Evolutionary conservation across 2,888 invertebrate species (phyloP).

Genomic region (Timandra comae): DNA sequence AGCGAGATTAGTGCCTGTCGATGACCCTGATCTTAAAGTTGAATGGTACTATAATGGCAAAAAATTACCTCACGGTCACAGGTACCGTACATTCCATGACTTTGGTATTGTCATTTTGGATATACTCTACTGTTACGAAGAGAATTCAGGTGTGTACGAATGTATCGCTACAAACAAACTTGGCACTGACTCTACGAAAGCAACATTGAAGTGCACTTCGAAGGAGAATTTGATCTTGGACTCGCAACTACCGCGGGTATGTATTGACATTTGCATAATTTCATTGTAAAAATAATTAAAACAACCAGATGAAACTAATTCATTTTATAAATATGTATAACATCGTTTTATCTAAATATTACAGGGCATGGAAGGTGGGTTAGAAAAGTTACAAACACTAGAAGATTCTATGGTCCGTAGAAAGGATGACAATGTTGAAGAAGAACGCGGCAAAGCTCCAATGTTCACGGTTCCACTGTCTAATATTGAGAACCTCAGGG

Average conservation of each 20-base stretch:
- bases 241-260: slow-evolving; percentile 92
- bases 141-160: slow-evolving; percentile 95
- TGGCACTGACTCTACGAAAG: slow-evolving; percentile 91
- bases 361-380: slow-evolving; percentile 94
- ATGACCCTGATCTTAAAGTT: slow-evolving; percentile 94
- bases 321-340: too few species aligned
- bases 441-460: slow-evolving; percentile 89
- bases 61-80: slow-evolving; percentile 94
- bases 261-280: slow-evolving; percentile 23
- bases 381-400: slow-evolving; percentile 93
- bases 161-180: slow-evolving; percentile 95
- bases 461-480: slow-evolving; percentile 92
- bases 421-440: slow-evolving; percentile 83
- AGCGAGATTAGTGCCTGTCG: slow-evolving; percentile 93
- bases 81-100: slow-evolving; percentile 98
- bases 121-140: slow-evolving; percentile 96
- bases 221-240: slow-evolving; percentile 93
- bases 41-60: slow-evolving; percentile 97
- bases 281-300: too few species aligned
- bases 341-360: slow-evolving; percentile 20
- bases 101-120: slow-evolving; percentile 98
- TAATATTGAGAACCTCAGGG: slow-evolving; percentile 90
- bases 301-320: too few species aligned
- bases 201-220: slow-evolving; percentile 89
- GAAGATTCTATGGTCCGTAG: slow-evolving; percentile 92